These are phyloP conservation scores for Lipotes vexillifer DNA, from an alignment of 2,113 vertebrate species.

Conservation along the genomic window DNA sequence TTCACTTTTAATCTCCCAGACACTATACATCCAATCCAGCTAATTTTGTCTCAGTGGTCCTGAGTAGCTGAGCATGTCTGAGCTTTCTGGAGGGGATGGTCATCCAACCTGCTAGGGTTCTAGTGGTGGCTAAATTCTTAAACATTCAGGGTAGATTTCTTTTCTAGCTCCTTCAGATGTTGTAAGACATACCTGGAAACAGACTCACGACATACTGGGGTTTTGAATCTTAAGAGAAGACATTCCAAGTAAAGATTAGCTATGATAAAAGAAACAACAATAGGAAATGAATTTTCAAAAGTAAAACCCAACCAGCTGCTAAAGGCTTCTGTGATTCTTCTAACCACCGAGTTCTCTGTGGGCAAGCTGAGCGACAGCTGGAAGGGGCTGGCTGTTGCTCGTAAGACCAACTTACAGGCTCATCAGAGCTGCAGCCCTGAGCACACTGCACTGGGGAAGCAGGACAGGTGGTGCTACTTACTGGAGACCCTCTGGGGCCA, in stretches of 20 bases:
- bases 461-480: constrained; percentile 81
- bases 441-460: neutral
- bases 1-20: neutral
- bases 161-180: neutral
- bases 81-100: neutral
- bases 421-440: neutral
- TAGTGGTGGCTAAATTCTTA: neutral
- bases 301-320: neutral
- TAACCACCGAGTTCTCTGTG: neutral
- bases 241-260: neutral
- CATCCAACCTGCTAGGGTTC: neutral
- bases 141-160: neutral
- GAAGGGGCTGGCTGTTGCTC: neutral
- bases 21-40: neutral
- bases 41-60: neutral
- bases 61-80: neutral
- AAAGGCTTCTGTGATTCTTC: neutral
- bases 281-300: neutral
- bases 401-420: neutral
- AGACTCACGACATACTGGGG: neutral
- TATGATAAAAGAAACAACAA: neutral
- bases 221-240: neutral
- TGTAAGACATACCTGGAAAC: neutral
- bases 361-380: neutral
- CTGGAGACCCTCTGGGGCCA: constrained; percentile 92